Conservation (phyloP, 2,888 invertebrate genomes). For the Hydraecia micacea region DNA sequence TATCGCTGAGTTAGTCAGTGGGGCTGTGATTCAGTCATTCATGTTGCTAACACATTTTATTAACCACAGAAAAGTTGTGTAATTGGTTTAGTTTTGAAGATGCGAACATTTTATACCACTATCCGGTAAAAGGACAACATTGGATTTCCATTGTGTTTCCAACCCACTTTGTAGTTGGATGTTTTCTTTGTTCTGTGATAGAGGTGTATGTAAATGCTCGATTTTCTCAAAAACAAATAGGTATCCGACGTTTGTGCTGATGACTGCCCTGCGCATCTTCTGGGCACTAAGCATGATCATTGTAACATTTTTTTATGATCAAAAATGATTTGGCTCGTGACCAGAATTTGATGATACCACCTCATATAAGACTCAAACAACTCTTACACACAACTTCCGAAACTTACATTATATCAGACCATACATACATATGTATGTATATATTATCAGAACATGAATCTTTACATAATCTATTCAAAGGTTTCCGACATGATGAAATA, state of each 20-base stretch:
- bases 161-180: background rate
- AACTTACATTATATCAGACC: conserved; percentile 29
- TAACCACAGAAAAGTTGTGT: background rate
- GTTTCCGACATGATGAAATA: conserved; percentile 46
- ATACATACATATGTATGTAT: background rate
- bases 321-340: background rate
- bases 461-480: conserved; percentile 49
- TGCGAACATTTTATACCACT: background rate
- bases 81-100: background rate
- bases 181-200: background rate
- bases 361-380: no score
- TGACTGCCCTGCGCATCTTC: background rate
- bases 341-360: background rate
- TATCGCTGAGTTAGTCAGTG: conserved; percentile 14
- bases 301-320: background rate
- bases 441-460: conserved; percentile 34
- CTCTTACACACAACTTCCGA: conserved; percentile 4
- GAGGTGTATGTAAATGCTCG: background rate
- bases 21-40: conserved; percentile 19
- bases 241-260: background rate
- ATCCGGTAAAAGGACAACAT: background rate
- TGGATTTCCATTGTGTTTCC: background rate
- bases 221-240: conserved; percentile 3
- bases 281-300: background rate
- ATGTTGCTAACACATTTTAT: background rate